phyloP scores from a whole-genome alignment of 2,797 vertebrate genomes.

The Oreochromis mossambicus region DNA sequence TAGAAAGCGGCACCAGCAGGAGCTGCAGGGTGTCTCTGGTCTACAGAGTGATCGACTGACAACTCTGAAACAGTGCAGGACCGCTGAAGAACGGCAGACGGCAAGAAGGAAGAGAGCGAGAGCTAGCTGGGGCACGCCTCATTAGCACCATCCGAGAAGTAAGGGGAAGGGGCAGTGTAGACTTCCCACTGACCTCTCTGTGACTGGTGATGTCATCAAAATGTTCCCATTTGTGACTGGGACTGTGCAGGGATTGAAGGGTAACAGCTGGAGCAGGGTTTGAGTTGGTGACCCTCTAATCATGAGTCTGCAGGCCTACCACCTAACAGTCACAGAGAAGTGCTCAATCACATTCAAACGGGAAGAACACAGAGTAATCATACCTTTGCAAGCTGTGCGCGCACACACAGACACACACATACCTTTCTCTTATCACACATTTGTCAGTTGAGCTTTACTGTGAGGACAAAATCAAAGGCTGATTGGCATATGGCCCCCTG shows the following conservation, averaged over 20 bases:
- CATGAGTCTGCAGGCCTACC: conserved; percentile 52
- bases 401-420: neutral
- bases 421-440: conserved; percentile 46
- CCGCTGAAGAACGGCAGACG: conserved; percentile 37
- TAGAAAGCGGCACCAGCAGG: conserved; percentile 53
- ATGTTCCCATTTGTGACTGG: conserved; percentile 49
- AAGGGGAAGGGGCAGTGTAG: conserved; percentile 49
- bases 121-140: conserved; percentile 44
- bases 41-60: conserved; percentile 18
- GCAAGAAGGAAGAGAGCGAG: conserved; percentile 21
- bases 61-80: conserved; percentile 50
- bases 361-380: conserved; percentile 27
- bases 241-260: conserved; percentile 30
- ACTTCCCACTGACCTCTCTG: conserved; percentile 57
- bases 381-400: neutral
- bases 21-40: conserved; percentile 51
- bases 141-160: conserved; percentile 72
- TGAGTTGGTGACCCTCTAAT: conserved; percentile 64
- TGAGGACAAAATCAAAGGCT: conserved; percentile 50
- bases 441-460: conserved; percentile 50
- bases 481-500: conserved; percentile 50
- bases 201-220: conserved; percentile 72
- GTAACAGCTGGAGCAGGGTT: conserved; percentile 60
- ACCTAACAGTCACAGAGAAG: conserved; percentile 51
- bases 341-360: conserved; percentile 43